Evolutionary conservation across 1,140 invertebrate genomes (phyloP), one percentile per base, ranked within the genome.

Genomic region (Drosophila oshimai): DNA sequence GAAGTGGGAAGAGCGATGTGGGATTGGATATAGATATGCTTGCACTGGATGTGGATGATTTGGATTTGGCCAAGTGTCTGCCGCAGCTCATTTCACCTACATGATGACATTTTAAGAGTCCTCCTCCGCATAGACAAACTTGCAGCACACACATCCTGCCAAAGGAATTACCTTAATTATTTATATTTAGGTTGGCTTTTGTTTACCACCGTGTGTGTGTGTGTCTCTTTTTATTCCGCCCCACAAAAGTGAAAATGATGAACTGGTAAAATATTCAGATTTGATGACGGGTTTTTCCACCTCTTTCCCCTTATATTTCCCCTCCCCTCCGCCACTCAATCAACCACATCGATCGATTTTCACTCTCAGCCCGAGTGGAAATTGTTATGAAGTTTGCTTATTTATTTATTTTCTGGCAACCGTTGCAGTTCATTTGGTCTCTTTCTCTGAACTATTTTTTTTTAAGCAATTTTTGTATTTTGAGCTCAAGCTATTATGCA

Each of bases 281-380:
- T 58, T 58, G 51, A 45, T 58, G 64, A 57, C 65, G 45, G 34
- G 2, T n/a, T n/a, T n/a, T n/a, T n/a, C n/a, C n/a, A n/a, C n/a
- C n/a, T n/a, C n/a, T n/a, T n/a, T n/a, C n/a, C n/a, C 13, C 6
- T n/a, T n/a, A n/a, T 36, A n/a, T 3, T 1, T 1, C 34, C 12
- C n/a, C 22, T 7, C 28, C 24, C 2, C 12, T 28, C 33, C 34
- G 37, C 20, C 58, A 65, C 60, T 65, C 37, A 65, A 42, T 44
- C 37, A 68, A 62, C 26, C 28, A n/a, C 67, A 70, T 57, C 65
- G 41, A 70, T 70, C 51, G 65, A 70, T 70, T 70, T 70, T 47
- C 67, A 69, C 39, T 57, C 39, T 44, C 64, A 47, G 67, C 28
- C 33, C 39, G 33, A 55, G 62, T 55, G 49, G 39, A 61, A 67